Evolutionary conservation across 2,797 vertebrate genomes (phyloP).

Genomic region (Thripadectes ignobilis): DNA sequence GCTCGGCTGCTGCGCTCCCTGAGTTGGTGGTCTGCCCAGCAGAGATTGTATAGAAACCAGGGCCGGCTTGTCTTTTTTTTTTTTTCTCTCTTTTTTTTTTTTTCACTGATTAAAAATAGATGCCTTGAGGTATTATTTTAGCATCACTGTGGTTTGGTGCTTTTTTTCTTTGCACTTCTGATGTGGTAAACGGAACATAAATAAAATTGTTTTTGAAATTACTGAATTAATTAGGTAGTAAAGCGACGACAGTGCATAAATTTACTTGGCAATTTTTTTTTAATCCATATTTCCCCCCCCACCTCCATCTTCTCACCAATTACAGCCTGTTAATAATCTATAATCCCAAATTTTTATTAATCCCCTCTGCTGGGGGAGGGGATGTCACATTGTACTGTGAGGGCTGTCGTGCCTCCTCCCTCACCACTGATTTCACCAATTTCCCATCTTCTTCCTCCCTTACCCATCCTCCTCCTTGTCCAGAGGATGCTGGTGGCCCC

Average conservation of each 20-base stretch:
- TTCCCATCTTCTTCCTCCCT: not conserved
- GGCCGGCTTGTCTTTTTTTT: not conserved
- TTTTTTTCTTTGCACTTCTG: constrained; percentile 72
- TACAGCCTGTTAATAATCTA: not conserved
- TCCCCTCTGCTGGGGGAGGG: not conserved
- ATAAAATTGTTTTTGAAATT: constrained; percentile 83
- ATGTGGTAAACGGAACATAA: constrained; percentile 82
- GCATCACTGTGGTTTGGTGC: constrained; percentile 63
- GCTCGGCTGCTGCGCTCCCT: constrained; percentile 71
- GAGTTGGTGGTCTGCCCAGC: constrained; percentile 74
- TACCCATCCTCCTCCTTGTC: not conserved
- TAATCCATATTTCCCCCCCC: constrained; percentile 43
- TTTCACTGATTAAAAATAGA: constrained; percentile 77
- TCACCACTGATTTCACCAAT: not conserved
- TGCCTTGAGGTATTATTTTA: constrained; percentile 81
- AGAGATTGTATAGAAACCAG: constrained; percentile 71
- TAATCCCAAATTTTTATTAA: constrained; percentile 12
- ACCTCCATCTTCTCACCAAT: not conserved
- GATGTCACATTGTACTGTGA: not conserved
- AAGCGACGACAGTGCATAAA: constrained; percentile 66
- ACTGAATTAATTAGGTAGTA: constrained; percentile 82
- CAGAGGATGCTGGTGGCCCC: not conserved
- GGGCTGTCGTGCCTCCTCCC: not conserved
- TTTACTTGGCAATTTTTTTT: constrained; percentile 57
- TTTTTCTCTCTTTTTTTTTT: not conserved